Conservation (phyloP, 2,888 invertebrate genomes). For the Fragum sueziense region DNA sequence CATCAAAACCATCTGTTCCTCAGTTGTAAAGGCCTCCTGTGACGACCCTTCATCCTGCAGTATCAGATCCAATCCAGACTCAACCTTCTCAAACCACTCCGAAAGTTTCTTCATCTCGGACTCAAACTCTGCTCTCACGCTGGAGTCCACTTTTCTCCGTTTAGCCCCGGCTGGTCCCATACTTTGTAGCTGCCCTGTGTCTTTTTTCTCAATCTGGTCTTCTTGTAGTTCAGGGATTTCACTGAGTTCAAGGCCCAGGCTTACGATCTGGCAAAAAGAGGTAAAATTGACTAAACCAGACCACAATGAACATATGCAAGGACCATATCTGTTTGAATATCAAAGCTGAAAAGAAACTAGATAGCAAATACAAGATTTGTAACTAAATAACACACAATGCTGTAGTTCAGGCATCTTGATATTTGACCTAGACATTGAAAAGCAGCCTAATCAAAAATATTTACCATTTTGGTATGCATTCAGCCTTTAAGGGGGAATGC, state of each 20-base stretch:
- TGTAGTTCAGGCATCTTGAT: too few species aligned
- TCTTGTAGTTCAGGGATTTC: conserved; percentile 68
- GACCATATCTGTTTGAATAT: too few species aligned
- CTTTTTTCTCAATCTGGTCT: conserved; percentile 60
- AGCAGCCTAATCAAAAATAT: too few species aligned
- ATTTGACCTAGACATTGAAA: too few species aligned
- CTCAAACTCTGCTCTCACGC: conserved; percentile 76
- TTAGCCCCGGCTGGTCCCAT: conserved; percentile 62
- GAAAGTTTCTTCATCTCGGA: conserved; percentile 70
- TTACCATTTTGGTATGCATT: too few species aligned
- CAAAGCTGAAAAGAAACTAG: too few species aligned
- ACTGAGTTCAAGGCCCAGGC: conserved; percentile 79
- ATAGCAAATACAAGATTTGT: too few species aligned
- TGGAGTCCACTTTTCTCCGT: conserved; percentile 68
- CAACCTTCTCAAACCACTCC: conserved; percentile 80
- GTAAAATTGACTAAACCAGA: too few species aligned
- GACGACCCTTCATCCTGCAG: conserved; percentile 80
- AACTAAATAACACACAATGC: too few species aligned
- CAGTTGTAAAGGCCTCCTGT: conserved; percentile 84
- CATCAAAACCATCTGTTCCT: conserved; percentile 83
- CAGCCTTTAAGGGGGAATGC: too few species aligned
- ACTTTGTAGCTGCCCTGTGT: conserved; percentile 54
- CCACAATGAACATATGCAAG: too few species aligned
- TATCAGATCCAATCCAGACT: conserved; percentile 78
- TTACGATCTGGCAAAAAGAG: conserved; percentile 73